phyloP scores from a whole-genome alignment of 35 echinoderm and acorn worm genomes.

The Stichopus chloronotus region DNA sequence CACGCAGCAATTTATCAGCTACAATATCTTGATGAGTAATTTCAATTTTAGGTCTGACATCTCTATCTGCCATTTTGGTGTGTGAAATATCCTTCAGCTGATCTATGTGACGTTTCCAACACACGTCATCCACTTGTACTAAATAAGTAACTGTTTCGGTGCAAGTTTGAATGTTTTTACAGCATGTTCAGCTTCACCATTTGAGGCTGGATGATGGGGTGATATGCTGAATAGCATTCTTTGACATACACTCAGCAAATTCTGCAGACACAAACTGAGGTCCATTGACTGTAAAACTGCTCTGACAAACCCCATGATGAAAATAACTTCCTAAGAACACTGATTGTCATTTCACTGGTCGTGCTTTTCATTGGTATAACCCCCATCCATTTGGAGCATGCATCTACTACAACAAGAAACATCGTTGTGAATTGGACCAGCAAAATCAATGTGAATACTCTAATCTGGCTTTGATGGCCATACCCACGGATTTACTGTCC shows the following conservation, averaged over 20 bases:
- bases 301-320: conserved; percentile 37
- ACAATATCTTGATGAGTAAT: no score
- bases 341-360: conserved; percentile 44
- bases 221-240: not conserved
- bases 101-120: conserved; percentile 43
- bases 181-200: not conserved
- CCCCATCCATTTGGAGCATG: conserved; percentile 8
- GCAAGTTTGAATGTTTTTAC: not conserved
- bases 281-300: conserved; percentile 44
- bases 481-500: conserved; percentile 48
- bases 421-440: conserved; percentile 14
- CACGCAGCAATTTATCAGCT: no score
- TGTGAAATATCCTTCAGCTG: conserved; percentile 6
- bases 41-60: no score
- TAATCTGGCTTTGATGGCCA: conserved; percentile 55
- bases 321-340: conserved; percentile 12
- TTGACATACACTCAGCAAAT: conserved; percentile 55
- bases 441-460: conserved; percentile 71
- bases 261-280: conserved; percentile 45
- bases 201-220: not conserved
- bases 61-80: not conserved
- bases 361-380: conserved; percentile 55
- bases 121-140: conserved; percentile 27
- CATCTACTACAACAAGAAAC: conserved; percentile 18
- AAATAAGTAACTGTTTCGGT: not conserved